phyloP scores from a whole-genome alignment of 1,140 invertebrate genomes.

The Anadara kagoshimensis region DNA sequence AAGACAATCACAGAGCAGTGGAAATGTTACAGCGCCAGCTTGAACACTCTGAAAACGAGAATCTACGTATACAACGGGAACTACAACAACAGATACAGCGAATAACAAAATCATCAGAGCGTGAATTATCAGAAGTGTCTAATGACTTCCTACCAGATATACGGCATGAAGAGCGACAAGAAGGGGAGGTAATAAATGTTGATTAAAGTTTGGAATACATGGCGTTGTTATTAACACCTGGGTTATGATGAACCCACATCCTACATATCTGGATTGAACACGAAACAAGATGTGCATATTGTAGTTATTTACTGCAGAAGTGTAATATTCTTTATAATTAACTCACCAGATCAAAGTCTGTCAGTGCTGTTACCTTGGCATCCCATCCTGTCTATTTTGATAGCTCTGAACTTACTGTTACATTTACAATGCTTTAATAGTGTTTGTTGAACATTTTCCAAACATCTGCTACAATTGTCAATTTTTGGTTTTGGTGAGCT shows the following conservation, averaged over 20 bases:
- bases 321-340: no score
- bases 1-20: slow-evolving; percentile 61
- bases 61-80: slow-evolving; percentile 64
- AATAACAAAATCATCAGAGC: slow-evolving; percentile 46
- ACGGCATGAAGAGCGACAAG: slow-evolving; percentile 69
- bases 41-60: slow-evolving; percentile 65
- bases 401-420: background rate
- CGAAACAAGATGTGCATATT: no score
- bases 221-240: no score
- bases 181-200: slow-evolving; percentile 72
- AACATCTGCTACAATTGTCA: background rate
- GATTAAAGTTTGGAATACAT: no score
- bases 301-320: no score
- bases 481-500: no score
- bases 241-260: background rate
- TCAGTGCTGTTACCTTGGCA: no score
- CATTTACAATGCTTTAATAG: background rate
- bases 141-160: slow-evolving; percentile 53
- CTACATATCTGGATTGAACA: no score
- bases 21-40: slow-evolving; percentile 68
- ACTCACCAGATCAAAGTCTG: no score
- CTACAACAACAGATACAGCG: slow-evolving; percentile 52
- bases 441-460: background rate
- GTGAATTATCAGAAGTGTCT: slow-evolving; percentile 34
- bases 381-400: no score